These are phyloP conservation scores for Micromussa lordhowensis DNA, from an alignment of 92 coral and sea anemone species.

Conservation along the genomic window DNA sequence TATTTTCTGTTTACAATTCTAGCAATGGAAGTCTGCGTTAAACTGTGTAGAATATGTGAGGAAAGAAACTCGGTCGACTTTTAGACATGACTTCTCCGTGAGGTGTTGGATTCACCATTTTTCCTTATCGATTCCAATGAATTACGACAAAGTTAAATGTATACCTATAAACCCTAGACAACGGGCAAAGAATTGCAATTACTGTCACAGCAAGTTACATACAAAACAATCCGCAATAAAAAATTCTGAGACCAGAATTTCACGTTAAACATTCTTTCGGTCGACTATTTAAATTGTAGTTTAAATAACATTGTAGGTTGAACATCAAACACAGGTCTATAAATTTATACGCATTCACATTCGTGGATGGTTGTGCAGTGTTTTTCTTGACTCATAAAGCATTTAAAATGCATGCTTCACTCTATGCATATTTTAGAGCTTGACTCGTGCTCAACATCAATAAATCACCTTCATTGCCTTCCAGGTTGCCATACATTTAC, in stretches of 20 bases:
- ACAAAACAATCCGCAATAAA: neutral
- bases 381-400: neutral
- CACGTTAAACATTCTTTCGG: neutral
- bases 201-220: neutral
- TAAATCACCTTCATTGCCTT: neutral
- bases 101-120: neutral
- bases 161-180: neutral
- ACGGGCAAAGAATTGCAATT: slow-evolving; percentile 21
- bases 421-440: neutral
- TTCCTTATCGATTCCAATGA: neutral
- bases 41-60: neutral
- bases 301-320: too few species aligned
- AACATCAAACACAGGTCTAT: too few species aligned
- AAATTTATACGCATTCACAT: neutral
- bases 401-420: neutral
- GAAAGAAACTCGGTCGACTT: neutral
- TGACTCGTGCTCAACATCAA: neutral
- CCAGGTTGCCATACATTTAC: neutral
- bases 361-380: neutral
- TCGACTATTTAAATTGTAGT: neutral
- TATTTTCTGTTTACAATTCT: neutral
- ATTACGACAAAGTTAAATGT: neutral
- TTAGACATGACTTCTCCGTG: neutral
- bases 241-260: neutral
- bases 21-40: neutral